Conservation (phyloP, 30 jellyfish, hydroid and myxozoan genomes). For the Turritopsis rubra region DNA sequence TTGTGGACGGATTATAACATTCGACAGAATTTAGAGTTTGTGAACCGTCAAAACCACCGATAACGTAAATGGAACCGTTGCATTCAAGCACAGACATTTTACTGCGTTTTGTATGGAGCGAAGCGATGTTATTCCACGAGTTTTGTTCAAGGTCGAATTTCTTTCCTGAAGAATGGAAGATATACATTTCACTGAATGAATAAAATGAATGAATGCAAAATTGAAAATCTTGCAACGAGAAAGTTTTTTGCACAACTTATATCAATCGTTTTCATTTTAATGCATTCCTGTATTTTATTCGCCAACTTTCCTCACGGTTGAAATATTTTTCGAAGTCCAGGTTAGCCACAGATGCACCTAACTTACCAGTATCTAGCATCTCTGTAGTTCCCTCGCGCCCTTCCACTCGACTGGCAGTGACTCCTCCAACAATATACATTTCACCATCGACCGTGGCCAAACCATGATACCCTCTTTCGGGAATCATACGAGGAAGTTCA, state of each 20-base stretch:
- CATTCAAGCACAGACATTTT: conserved; percentile 94
- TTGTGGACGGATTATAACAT: conserved; percentile 86
- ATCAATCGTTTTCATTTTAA: too few relatives aligned
- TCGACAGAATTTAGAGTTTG: conserved; percentile 94
- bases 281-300: too few relatives aligned
- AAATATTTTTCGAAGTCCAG: too few relatives aligned
- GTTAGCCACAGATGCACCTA: too few relatives aligned
- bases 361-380: conserved; percentile 83
- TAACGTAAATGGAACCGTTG: conserved; percentile 64
- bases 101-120: conserved; percentile 87
- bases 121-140: conserved; percentile 72
- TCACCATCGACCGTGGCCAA: conserved; percentile 90
- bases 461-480: conserved; percentile 97
- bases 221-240: too few relatives aligned
- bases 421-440: conserved; percentile 92
- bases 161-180: conserved; percentile 44
- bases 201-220: too few relatives aligned
- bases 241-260: too few relatives aligned
- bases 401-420: conserved; percentile 45
- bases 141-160: conserved; percentile 77
- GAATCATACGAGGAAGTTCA: conserved; percentile 81
- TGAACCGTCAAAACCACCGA: conserved; percentile 98
- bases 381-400: conserved; percentile 64
- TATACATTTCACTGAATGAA: neutral
- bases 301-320: too few relatives aligned